Base-by-base conservation (phyloP, 2,113 vertebrate species). In the Calidris pugnax region DNA sequence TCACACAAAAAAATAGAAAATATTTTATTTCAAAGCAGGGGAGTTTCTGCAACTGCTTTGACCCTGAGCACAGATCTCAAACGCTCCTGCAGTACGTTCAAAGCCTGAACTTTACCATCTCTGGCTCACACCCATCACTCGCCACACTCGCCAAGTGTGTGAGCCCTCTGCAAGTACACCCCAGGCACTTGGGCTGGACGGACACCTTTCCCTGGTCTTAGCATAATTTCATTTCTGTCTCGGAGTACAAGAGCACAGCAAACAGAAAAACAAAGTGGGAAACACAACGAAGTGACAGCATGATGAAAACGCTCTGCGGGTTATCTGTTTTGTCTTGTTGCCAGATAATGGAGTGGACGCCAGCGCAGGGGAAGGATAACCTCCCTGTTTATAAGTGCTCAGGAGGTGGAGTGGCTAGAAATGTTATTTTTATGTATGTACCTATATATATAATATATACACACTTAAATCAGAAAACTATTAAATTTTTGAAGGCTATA, bases 271-370 rank as follows among this genome's bases (percentile, higher is more conserved):
- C 85, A 64, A 92, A 96, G 85, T 53, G 87, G 89, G 95, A 96
- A 98, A 96, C 95, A 89, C 37, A 45, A 94, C n/a, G 4, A 88
- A 97, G 92, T 96, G 97, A 98, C 97, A 98, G 95, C 91, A 93
- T 95, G 97, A 98, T 98, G 96, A 97, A 98, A 96, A 97, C 9
- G 37, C 88, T 91, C 43, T 26, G 85, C 85, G 1, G 18, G 82
- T 96, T 97, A 97, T 98, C 96, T 95, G 87, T 94, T 97, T 96
- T 98, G 96, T 97, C 98, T 97, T 93, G 68, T 90, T 97, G 85
- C 73, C 47, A 97, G 97, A 98, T 94, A 97, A 97, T 21, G 68
- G 84, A 95, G 92, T 24, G 6, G 83, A 59, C 37, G 28, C 78
- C 66, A 67, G 93, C 82, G 51, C 50, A 71, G 12, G 14, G 92